A percentile compares a stretch with the other conserved stretches of the same genome.
These are phyloP conservation scores for Teleogryllus oceanicus DNA, from an alignment of 2,888 invertebrate genomes.

Conservation along the genomic window DNA sequence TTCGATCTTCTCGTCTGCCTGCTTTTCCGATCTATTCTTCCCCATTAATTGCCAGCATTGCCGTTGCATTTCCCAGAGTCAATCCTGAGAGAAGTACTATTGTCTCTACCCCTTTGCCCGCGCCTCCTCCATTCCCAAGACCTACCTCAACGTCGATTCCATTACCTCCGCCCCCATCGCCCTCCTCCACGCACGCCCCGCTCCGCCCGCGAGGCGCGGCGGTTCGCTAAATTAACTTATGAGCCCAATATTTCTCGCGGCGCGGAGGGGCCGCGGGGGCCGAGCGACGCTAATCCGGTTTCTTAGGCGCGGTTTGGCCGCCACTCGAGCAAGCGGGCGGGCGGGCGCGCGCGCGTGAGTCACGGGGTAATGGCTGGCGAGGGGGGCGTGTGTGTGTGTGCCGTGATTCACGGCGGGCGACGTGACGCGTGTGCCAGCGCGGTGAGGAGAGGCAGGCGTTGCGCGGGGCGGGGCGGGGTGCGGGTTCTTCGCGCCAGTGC, in stretches of 20 bases:
- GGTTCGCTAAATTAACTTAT: neutral
- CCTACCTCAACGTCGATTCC: too few relatives aligned
- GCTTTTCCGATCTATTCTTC: too few relatives aligned
- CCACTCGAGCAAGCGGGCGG: too few relatives aligned
- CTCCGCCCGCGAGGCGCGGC: neutral
- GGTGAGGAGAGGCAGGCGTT: neutral
- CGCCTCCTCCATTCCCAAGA: too few relatives aligned
- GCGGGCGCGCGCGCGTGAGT: neutral
- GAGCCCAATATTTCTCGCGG: neutral
- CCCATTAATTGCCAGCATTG: too few relatives aligned
- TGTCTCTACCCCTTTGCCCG: too few relatives aligned
- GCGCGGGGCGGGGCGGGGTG: neutral
- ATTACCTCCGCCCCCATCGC: too few relatives aligned
- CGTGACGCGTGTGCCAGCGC: neutral
- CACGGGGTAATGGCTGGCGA: neutral
- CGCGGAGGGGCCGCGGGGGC: neutral
- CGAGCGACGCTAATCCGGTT: neutral
- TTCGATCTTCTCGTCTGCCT: too few relatives aligned
- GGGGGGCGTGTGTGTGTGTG: neutral
- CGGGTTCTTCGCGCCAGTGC: neutral
- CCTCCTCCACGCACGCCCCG: neutral
- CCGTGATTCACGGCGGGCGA: neutral
- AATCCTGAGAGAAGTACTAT: too few relatives aligned
- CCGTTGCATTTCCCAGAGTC: too few relatives aligned
- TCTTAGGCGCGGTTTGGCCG: neutral